Evolutionary conservation across 1,140 invertebrate species (phyloP).

Genomic region (Drosophila elegans): DNA sequence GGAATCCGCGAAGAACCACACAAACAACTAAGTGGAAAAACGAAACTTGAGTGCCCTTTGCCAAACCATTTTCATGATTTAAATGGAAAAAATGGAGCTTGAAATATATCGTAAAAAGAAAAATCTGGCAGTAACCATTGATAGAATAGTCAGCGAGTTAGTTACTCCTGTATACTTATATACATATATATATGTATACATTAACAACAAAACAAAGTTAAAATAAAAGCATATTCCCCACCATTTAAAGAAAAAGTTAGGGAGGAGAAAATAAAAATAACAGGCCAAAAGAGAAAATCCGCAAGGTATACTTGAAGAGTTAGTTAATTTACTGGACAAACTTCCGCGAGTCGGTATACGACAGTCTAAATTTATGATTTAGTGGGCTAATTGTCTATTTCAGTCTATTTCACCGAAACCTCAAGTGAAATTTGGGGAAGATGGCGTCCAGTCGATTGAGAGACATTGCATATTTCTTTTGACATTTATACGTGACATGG

Average conservation of each 20-base stretch:
- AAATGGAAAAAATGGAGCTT: too few species aligned
- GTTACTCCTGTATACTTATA: too few species aligned
- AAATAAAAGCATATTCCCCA: neutral
- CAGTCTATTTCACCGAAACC: slow-evolving; percentile 8
- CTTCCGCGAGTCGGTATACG: slow-evolving; percentile 21
- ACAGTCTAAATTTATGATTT: slow-evolving; percentile 47
- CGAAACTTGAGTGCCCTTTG: slow-evolving; percentile 15
- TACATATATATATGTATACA: too few species aligned
- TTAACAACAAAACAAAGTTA: too few species aligned
- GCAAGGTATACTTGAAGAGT: slow-evolving; percentile 5
- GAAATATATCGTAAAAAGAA: too few species aligned
- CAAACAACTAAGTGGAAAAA: slow-evolving; percentile 18
- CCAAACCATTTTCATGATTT: slow-evolving; percentile 17
- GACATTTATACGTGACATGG: slow-evolving; percentile 45
- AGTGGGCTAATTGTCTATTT: slow-evolving; percentile 61
- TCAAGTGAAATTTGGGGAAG: neutral
- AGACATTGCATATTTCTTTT: slow-evolving; percentile 39
- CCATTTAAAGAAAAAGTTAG: neutral
- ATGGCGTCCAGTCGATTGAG: slow-evolving; percentile 14
- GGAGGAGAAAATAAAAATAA: neutral
- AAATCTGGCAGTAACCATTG: too few species aligned
- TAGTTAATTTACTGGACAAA: slow-evolving; percentile 44
- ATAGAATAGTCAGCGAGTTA: too few species aligned
- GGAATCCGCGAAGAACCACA: slow-evolving; percentile 20
- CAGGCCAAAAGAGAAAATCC: slow-evolving; percentile 39